Evolutionary conservation across 1,140 invertebrate species (phyloP).

Genomic region (Paracyclopina nana): DNA sequence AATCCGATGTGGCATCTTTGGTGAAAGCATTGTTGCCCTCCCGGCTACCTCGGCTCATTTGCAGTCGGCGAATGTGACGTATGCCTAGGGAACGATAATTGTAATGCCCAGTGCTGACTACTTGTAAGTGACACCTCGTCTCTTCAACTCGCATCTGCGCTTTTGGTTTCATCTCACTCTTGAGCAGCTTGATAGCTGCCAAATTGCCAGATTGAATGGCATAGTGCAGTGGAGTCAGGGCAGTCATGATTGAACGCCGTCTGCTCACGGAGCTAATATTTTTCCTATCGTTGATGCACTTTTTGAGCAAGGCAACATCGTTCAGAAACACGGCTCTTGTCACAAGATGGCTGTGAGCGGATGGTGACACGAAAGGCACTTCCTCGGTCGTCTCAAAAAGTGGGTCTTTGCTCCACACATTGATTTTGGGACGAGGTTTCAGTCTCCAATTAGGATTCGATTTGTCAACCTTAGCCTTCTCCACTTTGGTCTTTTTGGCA

Average conservation of each 20-base stretch:
- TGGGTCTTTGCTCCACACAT: slow-evolving; percentile 28
- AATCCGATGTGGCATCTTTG: too few relatives aligned
- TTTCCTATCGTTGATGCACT: slow-evolving; percentile 24
- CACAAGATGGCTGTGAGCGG: slow-evolving; percentile 26
- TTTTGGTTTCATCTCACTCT: slow-evolving; percentile 20
- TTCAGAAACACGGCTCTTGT: slow-evolving; percentile 27
- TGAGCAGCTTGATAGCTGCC: slow-evolving; percentile 24
- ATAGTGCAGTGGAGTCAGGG: slow-evolving; percentile 24
- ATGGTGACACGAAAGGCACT: slow-evolving; percentile 29
- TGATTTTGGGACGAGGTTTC: slow-evolving; percentile 23
- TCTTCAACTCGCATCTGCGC: slow-evolving; percentile 13
- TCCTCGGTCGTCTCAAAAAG: slow-evolving; percentile 29
- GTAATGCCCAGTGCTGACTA: slow-evolving; percentile 26
- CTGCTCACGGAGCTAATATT: slow-evolving; percentile 17
- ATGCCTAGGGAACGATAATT: slow-evolving; percentile 15
- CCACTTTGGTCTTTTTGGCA: too few relatives aligned
- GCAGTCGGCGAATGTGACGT: slow-evolving; percentile 21
- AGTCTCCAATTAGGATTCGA: slow-evolving; percentile 18
- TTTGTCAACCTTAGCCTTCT: too few relatives aligned
- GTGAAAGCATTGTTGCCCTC: slow-evolving; percentile 32
- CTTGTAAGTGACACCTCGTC: slow-evolving; percentile 20
- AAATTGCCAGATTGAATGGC: slow-evolving; percentile 26
- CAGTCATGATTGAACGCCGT: slow-evolving; percentile 19
- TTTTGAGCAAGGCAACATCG: slow-evolving; percentile 24
- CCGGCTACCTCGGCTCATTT: slow-evolving; percentile 26